phyloP scores from a whole-genome alignment of 2,113 vertebrate species.

The Genyomyrus donnyi region DNA sequence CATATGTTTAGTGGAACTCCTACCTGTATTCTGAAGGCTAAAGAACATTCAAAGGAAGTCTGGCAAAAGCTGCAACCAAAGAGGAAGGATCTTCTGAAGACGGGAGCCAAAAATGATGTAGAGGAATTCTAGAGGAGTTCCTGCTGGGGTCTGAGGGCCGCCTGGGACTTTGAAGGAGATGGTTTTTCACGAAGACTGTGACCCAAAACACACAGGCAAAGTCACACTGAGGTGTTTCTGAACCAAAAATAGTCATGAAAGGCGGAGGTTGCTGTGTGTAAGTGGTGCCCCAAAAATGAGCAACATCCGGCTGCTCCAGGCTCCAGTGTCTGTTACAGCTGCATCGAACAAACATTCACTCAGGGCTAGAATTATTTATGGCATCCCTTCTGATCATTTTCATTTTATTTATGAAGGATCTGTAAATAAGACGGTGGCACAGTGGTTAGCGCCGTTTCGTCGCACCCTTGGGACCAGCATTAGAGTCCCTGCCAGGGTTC shows the following conservation, averaged over 20 bases:
- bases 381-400: background rate
- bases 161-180: background rate
- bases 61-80: background rate
- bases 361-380: background rate
- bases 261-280: background rate
- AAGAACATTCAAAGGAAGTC: background rate
- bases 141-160: background rate
- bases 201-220: background rate
- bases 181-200: background rate
- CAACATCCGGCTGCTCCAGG: background rate
- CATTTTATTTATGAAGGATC: background rate
- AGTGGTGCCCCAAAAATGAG: background rate
- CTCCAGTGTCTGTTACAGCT: background rate
- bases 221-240: background rate
- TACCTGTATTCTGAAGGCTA: background rate
- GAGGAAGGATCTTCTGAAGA: background rate
- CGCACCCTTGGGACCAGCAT: background rate
- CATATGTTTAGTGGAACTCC: background rate
- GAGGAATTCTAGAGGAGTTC: background rate
- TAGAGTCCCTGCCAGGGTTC: background rate
- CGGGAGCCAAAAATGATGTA: background rate
- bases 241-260: background rate
- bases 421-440: background rate
- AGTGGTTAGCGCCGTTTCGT: background rate
- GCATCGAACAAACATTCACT: background rate